Conservation (phyloP, 1,140 invertebrate species). For the Dufourea novaeangliae region DNA sequence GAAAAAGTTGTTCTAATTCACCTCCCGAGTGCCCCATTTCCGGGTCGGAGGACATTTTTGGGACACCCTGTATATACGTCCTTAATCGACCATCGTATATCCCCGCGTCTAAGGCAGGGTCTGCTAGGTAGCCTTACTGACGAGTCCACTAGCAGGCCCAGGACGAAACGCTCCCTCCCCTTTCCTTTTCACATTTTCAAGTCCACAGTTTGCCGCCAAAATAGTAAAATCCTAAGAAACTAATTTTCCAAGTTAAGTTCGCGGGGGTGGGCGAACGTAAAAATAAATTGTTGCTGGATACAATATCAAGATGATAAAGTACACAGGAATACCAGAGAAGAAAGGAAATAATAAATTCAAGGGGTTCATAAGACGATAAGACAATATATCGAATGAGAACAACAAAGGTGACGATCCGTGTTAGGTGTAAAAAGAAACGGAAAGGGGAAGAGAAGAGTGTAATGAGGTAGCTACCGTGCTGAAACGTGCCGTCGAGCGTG, state of each 20-base stretch:
- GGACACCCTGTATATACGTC: too few species aligned
- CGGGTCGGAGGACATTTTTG: too few species aligned
- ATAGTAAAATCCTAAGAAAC: neutral
- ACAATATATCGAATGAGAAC: slow-evolving; percentile 15
- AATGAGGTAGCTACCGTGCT: slow-evolving; percentile 26
- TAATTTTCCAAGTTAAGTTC: too few species aligned
- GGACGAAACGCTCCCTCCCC: too few species aligned
- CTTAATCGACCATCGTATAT: too few species aligned
- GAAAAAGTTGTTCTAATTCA: too few species aligned
- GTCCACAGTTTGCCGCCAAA: too few species aligned
- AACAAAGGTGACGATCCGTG: neutral
- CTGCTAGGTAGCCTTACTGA: too few species aligned
- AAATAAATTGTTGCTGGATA: neutral
- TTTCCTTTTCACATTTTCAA: too few species aligned
- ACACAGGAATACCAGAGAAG: neutral
- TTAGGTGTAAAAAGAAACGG: neutral
- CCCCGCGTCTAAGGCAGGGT: too few species aligned
- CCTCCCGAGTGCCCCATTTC: too few species aligned
- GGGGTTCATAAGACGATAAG: slow-evolving; percentile 10
- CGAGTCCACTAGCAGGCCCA: too few species aligned
- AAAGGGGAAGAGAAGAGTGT: neutral
- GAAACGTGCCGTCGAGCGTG: slow-evolving; percentile 28
- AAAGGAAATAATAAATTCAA: neutral
- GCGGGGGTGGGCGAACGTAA: neutral
- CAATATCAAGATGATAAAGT: slow-evolving; percentile 18